Base-by-base conservation (phyloP, 2,113 vertebrate species). In the Coryphaenoides rupestris region DNA sequence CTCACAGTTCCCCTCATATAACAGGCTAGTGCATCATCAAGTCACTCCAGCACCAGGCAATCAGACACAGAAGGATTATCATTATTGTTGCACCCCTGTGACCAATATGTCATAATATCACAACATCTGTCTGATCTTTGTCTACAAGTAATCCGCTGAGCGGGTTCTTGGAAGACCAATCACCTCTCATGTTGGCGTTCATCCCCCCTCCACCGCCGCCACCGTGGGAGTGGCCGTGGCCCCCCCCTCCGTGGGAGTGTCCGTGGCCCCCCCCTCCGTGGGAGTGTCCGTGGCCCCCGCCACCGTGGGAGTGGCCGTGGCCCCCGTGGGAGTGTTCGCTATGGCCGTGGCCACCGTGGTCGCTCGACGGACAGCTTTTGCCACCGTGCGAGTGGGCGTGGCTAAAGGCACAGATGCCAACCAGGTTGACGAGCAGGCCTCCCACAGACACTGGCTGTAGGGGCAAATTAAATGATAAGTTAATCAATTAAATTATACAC, bases 171-270 rank as follows among this genome's bases (percentile, higher is more conserved):
- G n/a, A n/a, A n/a, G 1, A 60, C 14, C 10, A 6, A n/a, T 89
- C 74, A 93, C 97, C 97, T 88, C 97, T 93, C 97, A 99, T 99
- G 79, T 98, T 99, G 19, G 97, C 91, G 64, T 98, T 99, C 96
- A 99, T 98, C 84, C 95, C 94, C 72, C 92, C 91, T 9, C 89
- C 90, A 0, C 79, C 92, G 12, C 90, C 88, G 0, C 74, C 49
- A 0, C 79, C 52, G 9, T 84, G 92, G 21, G 73, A 59, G 16
- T 95, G 93, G 0, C 90, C 88, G 0, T 94, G 91, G 50, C 91
- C 90, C 17, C 80, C 61, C 33, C 92, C 91, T 24, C 80, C 55
- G 61, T 95, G 92, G 63, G 86, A 87, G 22, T 94, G 95, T 0
- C 80, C 70, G 2, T 86, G 84, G 0, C 82, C 71, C 0, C 96